phyloP scores from a whole-genome alignment of 2,113 vertebrate species.

The Eira barbara region DNA sequence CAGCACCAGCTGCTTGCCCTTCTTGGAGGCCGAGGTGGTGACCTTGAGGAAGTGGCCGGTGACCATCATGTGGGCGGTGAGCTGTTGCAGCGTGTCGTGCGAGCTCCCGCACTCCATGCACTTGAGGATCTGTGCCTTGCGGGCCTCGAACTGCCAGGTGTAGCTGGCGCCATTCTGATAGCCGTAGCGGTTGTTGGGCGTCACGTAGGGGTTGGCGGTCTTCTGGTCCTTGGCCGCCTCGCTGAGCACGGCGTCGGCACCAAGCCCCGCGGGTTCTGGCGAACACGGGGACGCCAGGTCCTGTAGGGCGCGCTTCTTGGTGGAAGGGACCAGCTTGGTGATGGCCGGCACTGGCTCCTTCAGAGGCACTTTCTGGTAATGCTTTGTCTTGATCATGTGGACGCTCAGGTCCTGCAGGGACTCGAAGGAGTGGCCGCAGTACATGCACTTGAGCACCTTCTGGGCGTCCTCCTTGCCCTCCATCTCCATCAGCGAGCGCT shows the following conservation, averaged over 20 bases:
- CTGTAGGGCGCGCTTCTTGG: constrained; percentile 96
- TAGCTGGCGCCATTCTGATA: constrained; percentile 99
- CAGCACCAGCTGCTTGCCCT: constrained; percentile 96
- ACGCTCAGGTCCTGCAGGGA: constrained; percentile 98
- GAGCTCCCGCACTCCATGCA: constrained; percentile 99
- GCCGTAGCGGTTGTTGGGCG: constrained; percentile 98
- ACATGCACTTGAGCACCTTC: constrained; percentile 99
- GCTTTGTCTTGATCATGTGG: constrained; percentile 99
- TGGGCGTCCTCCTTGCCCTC: constrained; percentile 99
- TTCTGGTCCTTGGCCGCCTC: constrained; percentile 95
- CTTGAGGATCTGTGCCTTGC: constrained; percentile 98
- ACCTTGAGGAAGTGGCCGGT: constrained; percentile 99
- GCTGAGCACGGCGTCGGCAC: constrained; percentile 84
- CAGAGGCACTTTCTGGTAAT: constrained; percentile 99
- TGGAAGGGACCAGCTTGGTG: constrained; percentile 95
- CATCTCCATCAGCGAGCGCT: constrained; percentile 99
- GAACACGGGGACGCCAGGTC: constrained; percentile 94
- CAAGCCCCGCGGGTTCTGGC: constrained; percentile 89
- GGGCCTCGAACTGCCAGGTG: constrained; percentile 99
- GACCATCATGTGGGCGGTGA: constrained; percentile 99
- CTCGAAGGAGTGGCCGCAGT: constrained; percentile 98
- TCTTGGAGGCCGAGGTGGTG: constrained; percentile 98
- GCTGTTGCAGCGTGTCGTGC: constrained; percentile 97
- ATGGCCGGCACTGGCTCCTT: constrained; percentile 99
- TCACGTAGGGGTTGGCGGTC: constrained; percentile 95